Conservation (phyloP, 2,888 invertebrate genomes). For the Himalopsyche tibetana region DNA sequence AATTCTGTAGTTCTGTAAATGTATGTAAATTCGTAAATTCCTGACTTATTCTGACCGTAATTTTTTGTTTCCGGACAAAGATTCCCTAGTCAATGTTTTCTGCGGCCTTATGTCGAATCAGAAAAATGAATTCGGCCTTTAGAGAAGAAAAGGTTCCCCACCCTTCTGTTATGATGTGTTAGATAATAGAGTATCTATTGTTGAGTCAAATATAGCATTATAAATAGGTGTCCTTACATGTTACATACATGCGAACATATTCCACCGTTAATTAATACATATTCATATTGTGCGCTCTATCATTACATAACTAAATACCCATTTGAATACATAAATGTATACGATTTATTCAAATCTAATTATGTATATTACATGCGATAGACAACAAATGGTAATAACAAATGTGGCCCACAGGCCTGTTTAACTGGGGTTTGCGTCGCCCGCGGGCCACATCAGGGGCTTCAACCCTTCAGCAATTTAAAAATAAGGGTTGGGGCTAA, state of each 20-base stretch:
- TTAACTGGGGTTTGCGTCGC: constrained; percentile 40
- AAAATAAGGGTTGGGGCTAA: constrained; percentile 37
- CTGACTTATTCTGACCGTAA: too few species aligned
- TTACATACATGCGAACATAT: neutral
- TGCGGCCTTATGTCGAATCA: too few species aligned
- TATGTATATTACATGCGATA: constrained; percentile 40
- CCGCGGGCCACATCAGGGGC: constrained; percentile 16
- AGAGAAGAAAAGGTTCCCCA: too few species aligned
- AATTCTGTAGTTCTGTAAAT: too few species aligned
- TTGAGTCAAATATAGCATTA: neutral
- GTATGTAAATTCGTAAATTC: too few species aligned
- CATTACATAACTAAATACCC: constrained; percentile 38
- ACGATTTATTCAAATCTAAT: constrained; percentile 39
- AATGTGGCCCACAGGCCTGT: constrained; percentile 45
- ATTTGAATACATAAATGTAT: constrained; percentile 17
- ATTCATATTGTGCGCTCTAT: neutral
- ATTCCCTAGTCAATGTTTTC: too few species aligned
- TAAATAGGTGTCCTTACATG: neutral
- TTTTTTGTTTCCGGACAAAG: too few species aligned
- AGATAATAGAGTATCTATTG: too few species aligned
- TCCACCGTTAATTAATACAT: constrained; percentile 13
- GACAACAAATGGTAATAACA: constrained; percentile 33
- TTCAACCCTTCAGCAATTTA: constrained; percentile 40
- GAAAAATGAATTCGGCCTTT: too few species aligned
- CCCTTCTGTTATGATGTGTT: too few species aligned